Evolutionary conservation across 2,888 invertebrate genomes (phyloP), one percentile per base, ranked within the genome.

Genomic region (Rhingia campestris): DNA sequence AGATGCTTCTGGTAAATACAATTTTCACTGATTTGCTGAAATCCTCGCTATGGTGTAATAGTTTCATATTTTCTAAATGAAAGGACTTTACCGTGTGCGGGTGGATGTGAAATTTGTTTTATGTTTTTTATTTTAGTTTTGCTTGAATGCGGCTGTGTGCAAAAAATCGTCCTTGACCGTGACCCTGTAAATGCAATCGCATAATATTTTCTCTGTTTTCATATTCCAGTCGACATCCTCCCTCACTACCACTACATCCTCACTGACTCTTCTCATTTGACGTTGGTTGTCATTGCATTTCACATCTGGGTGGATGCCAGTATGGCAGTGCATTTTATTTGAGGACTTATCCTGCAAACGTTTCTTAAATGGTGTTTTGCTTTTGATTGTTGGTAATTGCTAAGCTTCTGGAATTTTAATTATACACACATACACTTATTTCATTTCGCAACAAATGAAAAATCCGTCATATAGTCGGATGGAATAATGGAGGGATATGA

Each of bases 31-130:
- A 81, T 69, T 43, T 70, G 35, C 58, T 51, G 49, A 64, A 80
- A 79, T 79, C 74, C 79, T 53, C 12, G 69, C 66, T 63, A 41
- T 43, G 54, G 37, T 51, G 58, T 58, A 79, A 79, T 74, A 80
- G 84, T 70, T 84, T 84, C 79, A 84, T 74, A 70, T 74, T 84
- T 80, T 84, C 79, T 74, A 84, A 70, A 35, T 74, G 41, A 41
- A 80, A 74, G 69, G 49, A 70, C 69, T 61, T 64, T 69, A 4
- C 14, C 14, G 30, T 39, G 12, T 74, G 82, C 73, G 79, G 82
- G 82, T 69, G 59, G 61, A 69, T 41, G 63, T 7, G 61, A 47
- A 59, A 61, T 67, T 73, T 63, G 79, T 69, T 69, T 63, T 6
- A 41, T 39, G 49, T 81, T 67, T 64, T 64, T 53, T 32, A 33